phyloP scores from a whole-genome alignment of 2,888 invertebrate genomes.

The Dendrolimus pini region DNA sequence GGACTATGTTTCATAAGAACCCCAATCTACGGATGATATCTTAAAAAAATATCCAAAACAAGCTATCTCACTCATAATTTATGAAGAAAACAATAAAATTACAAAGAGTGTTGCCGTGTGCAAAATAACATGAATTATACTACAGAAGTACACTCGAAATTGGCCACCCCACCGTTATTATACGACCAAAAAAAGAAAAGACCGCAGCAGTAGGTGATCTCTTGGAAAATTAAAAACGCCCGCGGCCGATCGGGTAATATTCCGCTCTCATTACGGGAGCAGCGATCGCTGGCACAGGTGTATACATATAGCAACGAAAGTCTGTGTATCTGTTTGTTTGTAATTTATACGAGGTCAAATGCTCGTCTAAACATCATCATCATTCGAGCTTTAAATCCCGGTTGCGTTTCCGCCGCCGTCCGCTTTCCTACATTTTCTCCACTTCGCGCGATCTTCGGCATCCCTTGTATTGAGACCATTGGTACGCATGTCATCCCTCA shows the following conservation, averaged over 20 bases:
- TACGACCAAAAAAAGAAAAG: slow-evolving; percentile 32
- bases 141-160: slow-evolving; percentile 7
- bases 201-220: slow-evolving; percentile 49
- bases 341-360: neutral
- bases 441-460: too few relatives aligned
- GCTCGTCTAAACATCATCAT: neutral
- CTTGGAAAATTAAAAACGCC: slow-evolving; percentile 74
- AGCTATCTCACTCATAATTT: too few relatives aligned
- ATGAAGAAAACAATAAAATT: neutral
- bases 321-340: slow-evolving; percentile 9
- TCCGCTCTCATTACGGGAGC: slow-evolving; percentile 47
- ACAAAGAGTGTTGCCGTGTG: neutral
- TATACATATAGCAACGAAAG: slow-evolving; percentile 38
- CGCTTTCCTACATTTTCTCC: neutral
- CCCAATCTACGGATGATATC: too few relatives aligned
- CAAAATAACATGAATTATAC: slow-evolving; percentile 6
- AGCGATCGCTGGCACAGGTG: slow-evolving; percentile 51
- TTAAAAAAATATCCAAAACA: too few relatives aligned
- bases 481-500: too few relatives aligned
- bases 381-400: too few relatives aligned
- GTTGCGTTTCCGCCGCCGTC: slow-evolving; percentile 10
- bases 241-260: slow-evolving; percentile 64
- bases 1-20: too few relatives aligned
- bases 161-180: slow-evolving; percentile 21
- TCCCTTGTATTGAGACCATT: too few relatives aligned